Base-by-base conservation (phyloP, 2,113 vertebrate genomes). In the Todiramphus chloris region DNA sequence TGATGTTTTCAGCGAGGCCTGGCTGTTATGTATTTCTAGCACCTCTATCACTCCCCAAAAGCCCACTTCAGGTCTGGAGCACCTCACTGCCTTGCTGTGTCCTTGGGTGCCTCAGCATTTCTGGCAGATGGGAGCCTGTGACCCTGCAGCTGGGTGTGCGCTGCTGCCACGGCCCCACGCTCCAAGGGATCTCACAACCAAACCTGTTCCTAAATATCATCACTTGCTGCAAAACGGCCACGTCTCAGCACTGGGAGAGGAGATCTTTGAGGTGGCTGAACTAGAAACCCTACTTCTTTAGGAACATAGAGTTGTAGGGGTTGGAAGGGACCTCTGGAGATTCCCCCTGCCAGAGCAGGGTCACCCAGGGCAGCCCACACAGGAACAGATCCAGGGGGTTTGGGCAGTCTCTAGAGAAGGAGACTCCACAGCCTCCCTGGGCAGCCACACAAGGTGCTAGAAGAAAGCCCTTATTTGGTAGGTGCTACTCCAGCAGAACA, bases 161-260 rank as follows among this genome's bases (percentile, higher is more conserved):
- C 10, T 68, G 58, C 70, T 83, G 44, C 58, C 73, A n/a, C 1
- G 2, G 46, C 55, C 64, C 31, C 6, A 11, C 0, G 5, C 21
- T 31, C 70, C 59, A 39, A 51, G 48, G 56, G 30, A 23, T 66
- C 31, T 83, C 43, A 41, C 55, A 67, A 37, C 64, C 31, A 83
- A 89, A 83, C 0, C 1, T 5, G 0, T 70, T 81, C 60, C 83
- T 33, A 13, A 30, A 51, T n/a, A 48, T 27, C 31, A 53, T 19
- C 0, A 0, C 33, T 58, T 37, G 25, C 28, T 78, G 66, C 46
- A 60, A 30, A 83, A 68, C 0, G 3, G 31, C 58, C 28, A 11
- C 8, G 53, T 46, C 86, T 81, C 60, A 39, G 37, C 51, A 46
- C 25, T 23, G 46, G 25, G 13, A 58, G 4, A 39, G 53, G 53